Conservation (phyloP, 92 coral and sea anemone species). For the Porites lobata region DNA sequence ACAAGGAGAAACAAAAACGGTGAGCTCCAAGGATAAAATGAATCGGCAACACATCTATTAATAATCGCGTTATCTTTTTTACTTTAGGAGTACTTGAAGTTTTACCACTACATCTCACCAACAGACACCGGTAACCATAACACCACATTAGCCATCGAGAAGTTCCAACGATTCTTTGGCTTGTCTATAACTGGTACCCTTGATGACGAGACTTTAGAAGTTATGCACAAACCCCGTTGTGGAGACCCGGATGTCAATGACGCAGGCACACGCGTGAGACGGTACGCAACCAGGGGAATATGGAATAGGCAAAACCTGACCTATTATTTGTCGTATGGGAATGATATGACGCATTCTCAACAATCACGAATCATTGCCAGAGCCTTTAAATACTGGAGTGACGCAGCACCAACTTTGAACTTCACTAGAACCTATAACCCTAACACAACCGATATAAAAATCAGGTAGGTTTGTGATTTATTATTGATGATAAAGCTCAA, state of each 20-base stretch:
- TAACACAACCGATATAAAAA: conserved; percentile 53
- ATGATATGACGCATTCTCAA: conserved; percentile 1
- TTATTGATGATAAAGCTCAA: not conserved
- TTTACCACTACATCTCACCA: conserved; percentile 84
- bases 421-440: conserved; percentile 47
- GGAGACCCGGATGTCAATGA: conserved; percentile 83
- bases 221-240: conserved; percentile 92
- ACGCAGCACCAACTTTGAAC: conserved; percentile 50
- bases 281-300: conserved; percentile 56
- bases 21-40: too few species aligned
- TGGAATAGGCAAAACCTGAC: conserved; percentile 64
- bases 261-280: conserved; percentile 56
- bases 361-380: conserved; percentile 49
- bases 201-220: conserved; percentile 73
- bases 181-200: conserved; percentile 79
- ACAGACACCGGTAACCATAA: conserved; percentile 79
- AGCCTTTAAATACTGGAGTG: conserved; percentile 63
- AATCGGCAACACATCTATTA: too few species aligned
- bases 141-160: conserved; percentile 69
- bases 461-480: conserved; percentile 40
- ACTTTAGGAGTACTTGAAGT: conserved; percentile 70
- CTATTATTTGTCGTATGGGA: conserved; percentile 51
- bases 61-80: not conserved
- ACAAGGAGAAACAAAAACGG: too few species aligned
- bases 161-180: conserved; percentile 85